A percentile compares a stretch with the other conserved stretches of the same genome.
Evolutionary conservation across 1,140 invertebrate species (phyloP).

Genomic region (Nasonia vitripennis): DNA sequence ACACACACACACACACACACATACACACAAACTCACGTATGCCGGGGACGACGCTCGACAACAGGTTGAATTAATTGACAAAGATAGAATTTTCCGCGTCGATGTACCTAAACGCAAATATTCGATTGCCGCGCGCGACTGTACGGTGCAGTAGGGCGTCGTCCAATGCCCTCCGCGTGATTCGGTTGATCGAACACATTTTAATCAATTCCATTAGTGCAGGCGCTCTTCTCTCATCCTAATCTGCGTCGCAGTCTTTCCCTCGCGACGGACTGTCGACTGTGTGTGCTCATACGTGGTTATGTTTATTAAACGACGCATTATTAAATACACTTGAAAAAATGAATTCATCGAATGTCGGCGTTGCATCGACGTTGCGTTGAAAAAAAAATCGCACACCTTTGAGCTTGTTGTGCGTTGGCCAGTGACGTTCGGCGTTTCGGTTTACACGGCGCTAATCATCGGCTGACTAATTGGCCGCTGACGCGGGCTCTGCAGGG

Average conservation of each 20-base stretch:
- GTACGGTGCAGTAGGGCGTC: constrained; percentile 38
- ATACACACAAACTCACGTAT: neutral
- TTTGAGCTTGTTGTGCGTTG: constrained; percentile 50
- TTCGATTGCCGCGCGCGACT: constrained; percentile 62
- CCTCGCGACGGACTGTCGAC: constrained; percentile 56
- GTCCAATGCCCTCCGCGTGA: constrained; percentile 52
- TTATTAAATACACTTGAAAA: no score
- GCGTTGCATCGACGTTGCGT: neutral
- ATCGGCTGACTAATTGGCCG: constrained; percentile 71
- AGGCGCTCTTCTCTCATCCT: constrained; percentile 64
- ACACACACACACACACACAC: neutral
- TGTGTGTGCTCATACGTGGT: no score
- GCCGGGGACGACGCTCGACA: constrained; percentile 58
- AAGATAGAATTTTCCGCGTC: constrained; percentile 73
- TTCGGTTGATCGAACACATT: constrained; percentile 74
- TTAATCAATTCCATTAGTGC: constrained; percentile 75
- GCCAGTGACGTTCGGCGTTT: constrained; percentile 70
- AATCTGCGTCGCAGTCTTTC: neutral
- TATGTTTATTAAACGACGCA: no score
- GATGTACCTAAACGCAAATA: constrained; percentile 71
- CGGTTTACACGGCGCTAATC: constrained; percentile 72
- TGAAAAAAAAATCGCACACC: neutral
- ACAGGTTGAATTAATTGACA: constrained; percentile 74
- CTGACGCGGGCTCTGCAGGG: constrained; percentile 35
- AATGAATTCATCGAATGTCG: no score